A percentile compares a stretch with the other conserved stretches of the same genome.
These are phyloP conservation scores for Elegia similella DNA, from an alignment of 2,888 invertebrate genomes.

Conservation along the genomic window DNA sequence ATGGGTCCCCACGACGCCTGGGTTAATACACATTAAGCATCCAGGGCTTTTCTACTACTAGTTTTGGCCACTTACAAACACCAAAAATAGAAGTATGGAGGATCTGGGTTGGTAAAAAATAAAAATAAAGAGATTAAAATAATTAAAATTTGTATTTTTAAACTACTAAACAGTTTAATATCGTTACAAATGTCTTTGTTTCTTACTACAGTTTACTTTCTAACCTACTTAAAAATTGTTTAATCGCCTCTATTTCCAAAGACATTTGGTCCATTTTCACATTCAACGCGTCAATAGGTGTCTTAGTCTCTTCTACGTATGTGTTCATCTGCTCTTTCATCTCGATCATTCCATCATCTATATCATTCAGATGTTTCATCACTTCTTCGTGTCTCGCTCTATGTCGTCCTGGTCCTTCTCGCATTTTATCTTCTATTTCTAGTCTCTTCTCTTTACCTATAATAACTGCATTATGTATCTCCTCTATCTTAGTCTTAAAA, in stretches of 20 bases:
- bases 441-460: constrained; percentile 32
- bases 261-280: constrained; percentile 66
- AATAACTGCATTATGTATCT: constrained; percentile 62
- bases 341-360: constrained; percentile 53
- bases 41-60: too few species aligned
- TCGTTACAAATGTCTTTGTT: neutral
- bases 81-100: too few species aligned
- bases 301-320: constrained; percentile 46
- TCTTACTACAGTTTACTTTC: constrained; percentile 49
- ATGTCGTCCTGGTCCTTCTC: constrained; percentile 16
- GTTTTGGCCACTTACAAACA: too few species aligned
- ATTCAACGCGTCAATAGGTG: constrained; percentile 51
- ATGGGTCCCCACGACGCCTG: too few species aligned
- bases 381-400: constrained; percentile 49
- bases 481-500: constrained; percentile 56
- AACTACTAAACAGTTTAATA: too few species aligned
- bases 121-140: too few species aligned
- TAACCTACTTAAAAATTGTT: constrained; percentile 53
- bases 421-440: constrained; percentile 15
- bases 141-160: too few species aligned
- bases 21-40: too few species aligned
- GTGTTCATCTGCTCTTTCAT: constrained; percentile 51
- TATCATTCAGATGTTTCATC: constrained; percentile 49
- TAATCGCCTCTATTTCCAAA: constrained; percentile 58
- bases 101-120: too few species aligned